Conservation (phyloP, 2,113 vertebrate species). For the Laticauda colubrina region DNA sequence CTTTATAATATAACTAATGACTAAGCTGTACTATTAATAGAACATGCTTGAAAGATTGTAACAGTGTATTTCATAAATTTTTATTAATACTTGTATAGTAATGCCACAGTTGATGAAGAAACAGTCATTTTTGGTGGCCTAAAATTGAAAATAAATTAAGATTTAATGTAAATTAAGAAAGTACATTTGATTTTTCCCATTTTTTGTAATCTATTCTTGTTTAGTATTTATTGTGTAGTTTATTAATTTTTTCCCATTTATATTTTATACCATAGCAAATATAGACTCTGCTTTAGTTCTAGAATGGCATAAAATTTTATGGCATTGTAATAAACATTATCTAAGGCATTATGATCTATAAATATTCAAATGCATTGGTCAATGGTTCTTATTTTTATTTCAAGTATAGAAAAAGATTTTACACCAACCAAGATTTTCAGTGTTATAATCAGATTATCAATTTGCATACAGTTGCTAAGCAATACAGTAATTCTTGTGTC, state of each 20-base stretch:
- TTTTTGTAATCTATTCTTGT: not conserved
- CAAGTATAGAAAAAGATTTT: not conserved
- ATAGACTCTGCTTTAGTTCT: not conserved
- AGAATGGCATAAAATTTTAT: not conserved
- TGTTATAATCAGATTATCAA: not conserved
- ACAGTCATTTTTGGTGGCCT: not conserved
- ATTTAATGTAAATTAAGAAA: not conserved
- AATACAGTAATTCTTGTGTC: not conserved
- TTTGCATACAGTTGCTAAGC: not conserved
- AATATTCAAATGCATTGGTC: not conserved
- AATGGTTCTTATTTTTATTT: not conserved
- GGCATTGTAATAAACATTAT: not conserved
- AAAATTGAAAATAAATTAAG: not conserved
- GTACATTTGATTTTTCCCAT: not conserved
- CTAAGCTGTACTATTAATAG: not conserved
- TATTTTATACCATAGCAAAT: not conserved
- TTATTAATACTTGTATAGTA: not conserved
- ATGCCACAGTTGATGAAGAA: slow-evolving; percentile 1
- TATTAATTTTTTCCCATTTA: not conserved
- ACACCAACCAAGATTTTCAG: not conserved
- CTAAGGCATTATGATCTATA: not conserved
- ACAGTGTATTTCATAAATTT: not conserved
- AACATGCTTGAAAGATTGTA: not conserved
- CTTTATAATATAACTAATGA: slow-evolving; percentile 1
- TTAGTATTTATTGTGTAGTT: not conserved